A percentile compares a stretch with the other conserved stretches of the same genome.
Evolutionary conservation across 2,113 vertebrate genomes (phyloP).

Genomic region (Tretioscincus oriximinensis): DNA sequence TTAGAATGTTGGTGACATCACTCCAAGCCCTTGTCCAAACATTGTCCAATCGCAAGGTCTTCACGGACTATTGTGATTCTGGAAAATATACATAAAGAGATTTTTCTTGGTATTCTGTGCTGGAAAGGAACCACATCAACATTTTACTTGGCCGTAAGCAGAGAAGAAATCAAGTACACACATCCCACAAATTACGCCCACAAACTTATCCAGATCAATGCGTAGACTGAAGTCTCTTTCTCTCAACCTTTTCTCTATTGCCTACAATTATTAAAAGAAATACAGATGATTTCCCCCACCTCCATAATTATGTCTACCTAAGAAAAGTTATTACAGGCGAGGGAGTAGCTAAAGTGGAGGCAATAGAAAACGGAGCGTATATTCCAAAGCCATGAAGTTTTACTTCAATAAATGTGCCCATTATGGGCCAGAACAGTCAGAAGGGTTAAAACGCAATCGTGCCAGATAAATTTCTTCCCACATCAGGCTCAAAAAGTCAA

Average conservation of each 20-base stretch:
- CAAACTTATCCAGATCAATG: slow-evolving; percentile 33
- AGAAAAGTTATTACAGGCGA: slow-evolving; percentile 45
- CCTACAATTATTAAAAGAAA: slow-evolving; percentile 48
- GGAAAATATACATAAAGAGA: too few relatives aligned
- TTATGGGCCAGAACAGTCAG: slow-evolving; percentile 54
- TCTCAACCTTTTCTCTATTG: slow-evolving; percentile 44
- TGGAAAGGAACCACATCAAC: slow-evolving; percentile 28
- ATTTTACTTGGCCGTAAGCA: slow-evolving; percentile 2
- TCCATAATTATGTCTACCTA: slow-evolving; percentile 58
- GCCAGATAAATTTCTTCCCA: slow-evolving; percentile 66
- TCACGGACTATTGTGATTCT: too few relatives aligned
- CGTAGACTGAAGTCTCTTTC: slow-evolving; percentile 52
- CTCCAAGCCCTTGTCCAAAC: too few relatives aligned
- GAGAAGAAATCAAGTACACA: not conserved
- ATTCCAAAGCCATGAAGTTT: slow-evolving; percentile 52
- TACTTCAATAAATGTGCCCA: slow-evolving; percentile 52
- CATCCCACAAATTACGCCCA: slow-evolving; percentile 36
- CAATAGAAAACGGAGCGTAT: slow-evolving; percentile 9
- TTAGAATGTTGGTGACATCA: too few relatives aligned
- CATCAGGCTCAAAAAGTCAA: slow-evolving; percentile 71
- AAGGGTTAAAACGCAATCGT: slow-evolving; percentile 73
- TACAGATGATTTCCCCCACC: slow-evolving; percentile 29
- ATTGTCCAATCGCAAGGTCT: too few relatives aligned
- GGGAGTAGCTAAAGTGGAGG: slow-evolving; percentile 37
- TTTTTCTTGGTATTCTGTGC: too few relatives aligned